Percentiles rank a stretch among this genome's conserved stretches.
These are phyloP conservation scores for Cairina moschata DNA, from an alignment of 2,113 vertebrate genomes.

Conservation along the genomic window DNA sequence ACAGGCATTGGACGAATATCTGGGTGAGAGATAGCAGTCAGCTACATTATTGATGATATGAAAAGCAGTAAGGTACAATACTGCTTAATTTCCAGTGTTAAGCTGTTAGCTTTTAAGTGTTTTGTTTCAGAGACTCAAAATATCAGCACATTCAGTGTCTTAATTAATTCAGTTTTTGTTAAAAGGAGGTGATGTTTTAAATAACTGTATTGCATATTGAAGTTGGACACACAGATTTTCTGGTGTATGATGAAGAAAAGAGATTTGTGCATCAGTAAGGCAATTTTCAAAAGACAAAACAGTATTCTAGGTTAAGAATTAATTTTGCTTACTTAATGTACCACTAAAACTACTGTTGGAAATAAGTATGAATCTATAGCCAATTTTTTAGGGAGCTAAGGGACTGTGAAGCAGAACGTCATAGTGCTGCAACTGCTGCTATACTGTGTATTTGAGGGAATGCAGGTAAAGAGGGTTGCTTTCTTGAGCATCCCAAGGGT, in stretches of 20 bases:
- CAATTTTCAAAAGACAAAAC: background rate
- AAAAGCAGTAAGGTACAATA: background rate
- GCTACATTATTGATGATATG: background rate
- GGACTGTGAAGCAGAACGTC: background rate
- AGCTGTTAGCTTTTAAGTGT: background rate
- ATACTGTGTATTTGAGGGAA: background rate
- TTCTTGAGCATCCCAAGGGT: background rate
- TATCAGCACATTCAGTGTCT: background rate
- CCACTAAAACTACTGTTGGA: background rate
- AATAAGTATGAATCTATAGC: background rate
- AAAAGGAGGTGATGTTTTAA: background rate
- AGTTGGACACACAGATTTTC: background rate
- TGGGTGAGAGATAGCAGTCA: conserved; percentile 79
- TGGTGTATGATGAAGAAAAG: rapidly evolving
- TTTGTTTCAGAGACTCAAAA: background rate
- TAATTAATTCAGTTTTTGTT: background rate
- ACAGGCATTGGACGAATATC: conserved; percentile 93
- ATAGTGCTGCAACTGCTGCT: background rate
- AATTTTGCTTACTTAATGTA: background rate
- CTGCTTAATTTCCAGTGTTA: background rate
- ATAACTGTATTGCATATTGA: background rate
- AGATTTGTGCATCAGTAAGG: background rate
- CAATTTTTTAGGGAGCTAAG: background rate
- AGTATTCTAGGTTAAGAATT: background rate
- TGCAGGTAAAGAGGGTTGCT: background rate